These are phyloP conservation scores for Leptinotarsa texana DNA, from an alignment of 1,140 invertebrate genomes.

Conservation along the genomic window DNA sequence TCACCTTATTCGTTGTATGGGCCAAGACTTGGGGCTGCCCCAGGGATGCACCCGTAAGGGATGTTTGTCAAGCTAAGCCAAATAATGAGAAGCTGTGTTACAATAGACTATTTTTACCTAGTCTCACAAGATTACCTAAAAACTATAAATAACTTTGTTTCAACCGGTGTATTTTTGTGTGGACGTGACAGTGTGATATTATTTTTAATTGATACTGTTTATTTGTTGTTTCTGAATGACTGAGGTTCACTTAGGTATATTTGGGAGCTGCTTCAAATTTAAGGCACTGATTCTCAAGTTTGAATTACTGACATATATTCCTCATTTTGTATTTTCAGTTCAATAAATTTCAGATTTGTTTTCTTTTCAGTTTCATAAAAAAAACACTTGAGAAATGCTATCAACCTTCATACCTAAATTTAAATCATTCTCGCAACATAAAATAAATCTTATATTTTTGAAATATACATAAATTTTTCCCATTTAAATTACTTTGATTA, in stretches of 20 bases:
- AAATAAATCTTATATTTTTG: no score
- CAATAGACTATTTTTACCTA: slow-evolving; percentile 38
- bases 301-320: no score
- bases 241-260: not conserved
- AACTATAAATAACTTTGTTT: slow-evolving; percentile 28
- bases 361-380: no score
- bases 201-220: slow-evolving; percentile 37
- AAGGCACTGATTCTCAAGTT: no score
- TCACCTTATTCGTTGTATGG: slow-evolving; percentile 85
- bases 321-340: no score
- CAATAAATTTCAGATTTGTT: no score
- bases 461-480: no score
- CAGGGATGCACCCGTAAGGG: slow-evolving; percentile 64
- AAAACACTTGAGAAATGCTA: no score
- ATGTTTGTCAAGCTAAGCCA: slow-evolving; percentile 31
- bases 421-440: no score
- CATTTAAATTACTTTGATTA: no score
- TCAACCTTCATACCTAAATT: no score
- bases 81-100: slow-evolving; percentile 46
- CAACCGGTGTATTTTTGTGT: slow-evolving; percentile 38
- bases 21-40: slow-evolving; percentile 76
- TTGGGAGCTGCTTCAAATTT: no score
- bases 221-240: not conserved
- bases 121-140: slow-evolving; percentile 42
- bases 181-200: slow-evolving; percentile 50